Percentiles rank a stretch among this genome's conserved stretches.
Evolutionary conservation across 1,140 invertebrate genomes (phyloP).

Genomic region (Hestina assimilis): DNA sequence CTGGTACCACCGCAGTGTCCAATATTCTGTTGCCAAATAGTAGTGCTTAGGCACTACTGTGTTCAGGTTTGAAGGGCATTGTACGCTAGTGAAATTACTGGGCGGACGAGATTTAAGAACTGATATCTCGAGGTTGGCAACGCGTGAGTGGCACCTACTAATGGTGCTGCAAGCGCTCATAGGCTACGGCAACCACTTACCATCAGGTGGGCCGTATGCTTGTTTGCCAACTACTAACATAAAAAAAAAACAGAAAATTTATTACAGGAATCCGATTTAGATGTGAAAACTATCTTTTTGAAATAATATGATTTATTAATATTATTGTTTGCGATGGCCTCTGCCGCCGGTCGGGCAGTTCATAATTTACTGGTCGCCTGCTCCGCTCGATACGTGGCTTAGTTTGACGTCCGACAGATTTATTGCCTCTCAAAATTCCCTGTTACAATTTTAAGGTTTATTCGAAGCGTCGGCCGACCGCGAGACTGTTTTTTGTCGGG

Average conservation of each 20-base stretch:
- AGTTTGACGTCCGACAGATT: slow-evolving; percentile 73
- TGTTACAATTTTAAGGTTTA: slow-evolving; percentile 31
- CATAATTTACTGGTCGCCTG: slow-evolving; percentile 61
- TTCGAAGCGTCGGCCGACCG: slow-evolving; percentile 7
- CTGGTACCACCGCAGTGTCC: no score
- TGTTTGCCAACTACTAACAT: no score
- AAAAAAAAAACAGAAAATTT: slow-evolving; percentile 20
- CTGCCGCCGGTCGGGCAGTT: slow-evolving; percentile 36
- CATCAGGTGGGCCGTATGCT: no score
- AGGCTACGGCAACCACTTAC: no score
- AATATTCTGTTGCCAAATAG: no score
- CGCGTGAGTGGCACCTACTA: no score
- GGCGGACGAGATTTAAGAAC: no score
- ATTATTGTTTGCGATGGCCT: slow-evolving; percentile 36
- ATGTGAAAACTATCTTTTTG: slow-evolving; percentile 25
- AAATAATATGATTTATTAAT: slow-evolving; percentile 48
- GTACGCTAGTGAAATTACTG: no score
- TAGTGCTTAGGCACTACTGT: no score
- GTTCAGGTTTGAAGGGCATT: no score
- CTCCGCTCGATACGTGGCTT: slow-evolving; percentile 65
- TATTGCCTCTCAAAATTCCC: slow-evolving; percentile 66
- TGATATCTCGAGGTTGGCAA: no score
- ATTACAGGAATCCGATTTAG: slow-evolving; percentile 32
- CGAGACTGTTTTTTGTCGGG: neutral
- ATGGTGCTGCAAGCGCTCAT: no score